Conservation (phyloP, 2,113 vertebrate species). For the Tonatia bakeri region DNA sequence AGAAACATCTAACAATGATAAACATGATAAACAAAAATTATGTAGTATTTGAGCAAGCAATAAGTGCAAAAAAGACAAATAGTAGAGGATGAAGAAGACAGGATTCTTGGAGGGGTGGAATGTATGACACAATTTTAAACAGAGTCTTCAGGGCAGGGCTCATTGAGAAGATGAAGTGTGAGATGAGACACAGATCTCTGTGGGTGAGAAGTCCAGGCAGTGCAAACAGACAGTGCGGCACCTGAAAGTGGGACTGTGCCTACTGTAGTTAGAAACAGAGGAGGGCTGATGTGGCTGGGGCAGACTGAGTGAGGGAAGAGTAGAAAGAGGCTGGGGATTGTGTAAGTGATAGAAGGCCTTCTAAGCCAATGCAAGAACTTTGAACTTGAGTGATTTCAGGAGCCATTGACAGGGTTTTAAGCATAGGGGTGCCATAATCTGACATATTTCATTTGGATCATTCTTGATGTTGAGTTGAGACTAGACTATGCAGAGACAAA, state of each 20-base stretch:
- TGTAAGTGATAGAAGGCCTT: not conserved
- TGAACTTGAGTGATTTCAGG: not conserved
- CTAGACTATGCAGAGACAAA: not conserved
- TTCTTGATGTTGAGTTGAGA: not conserved
- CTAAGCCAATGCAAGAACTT: not conserved
- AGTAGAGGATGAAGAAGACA: not conserved
- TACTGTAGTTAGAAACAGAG: not conserved
- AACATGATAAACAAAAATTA: not conserved
- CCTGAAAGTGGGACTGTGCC: not conserved
- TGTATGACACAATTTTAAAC: not conserved
- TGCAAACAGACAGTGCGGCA: too few relatives aligned
- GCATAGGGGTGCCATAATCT: accelerated
- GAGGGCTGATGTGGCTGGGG: not conserved
- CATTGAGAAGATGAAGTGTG: not conserved
- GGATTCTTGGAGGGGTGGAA: not conserved
- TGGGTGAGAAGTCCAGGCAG: not conserved
- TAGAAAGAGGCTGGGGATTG: not conserved
- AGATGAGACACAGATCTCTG: too few relatives aligned
- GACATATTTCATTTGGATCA: not conserved
- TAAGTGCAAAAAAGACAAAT: not conserved
- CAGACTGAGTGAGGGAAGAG: not conserved
- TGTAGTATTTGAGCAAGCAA: not conserved
- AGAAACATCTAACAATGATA: not conserved
- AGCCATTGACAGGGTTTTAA: not conserved
- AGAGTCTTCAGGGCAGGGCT: not conserved